Base-by-base conservation (phyloP, 2,888 invertebrate species). In the Amiota communis region DNA sequence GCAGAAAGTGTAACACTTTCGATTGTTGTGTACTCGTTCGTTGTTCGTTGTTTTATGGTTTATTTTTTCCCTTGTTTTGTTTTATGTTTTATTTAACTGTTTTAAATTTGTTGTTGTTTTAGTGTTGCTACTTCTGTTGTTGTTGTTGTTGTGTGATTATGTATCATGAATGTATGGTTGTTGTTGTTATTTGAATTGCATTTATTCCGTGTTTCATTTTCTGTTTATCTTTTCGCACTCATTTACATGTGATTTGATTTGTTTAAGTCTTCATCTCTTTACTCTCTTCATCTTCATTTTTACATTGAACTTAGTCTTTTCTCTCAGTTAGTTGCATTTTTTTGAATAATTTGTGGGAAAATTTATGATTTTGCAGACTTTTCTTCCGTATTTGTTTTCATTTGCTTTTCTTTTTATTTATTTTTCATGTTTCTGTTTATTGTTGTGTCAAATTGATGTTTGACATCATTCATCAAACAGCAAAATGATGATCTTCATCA, bases 1-100 rank as follows among this genome's bases (percentile, higher is more conserved):
- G 80, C 84, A 81, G 83, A 86, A 87, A 85, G 87, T 86, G 86
- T 87, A 82, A 87, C 86, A 86, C 87, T 86, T 87, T 87, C 85
- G 83, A 85, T 83, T 85, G 83, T 83, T 85, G 79, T 78, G 75
- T 78, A 71, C 72, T 72, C 72, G 51, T 53, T 75, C 64, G 75
- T 75, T 61, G 48, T 69, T 61, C 51, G 65, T 74, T 72, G 36
- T 71, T 68, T 72, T 71, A 46, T 51, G 69, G 70, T 72, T 8
- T 64, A 72, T 56, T 65, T 36, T 69, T 72, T 49, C 75, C 64
- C 49, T 68, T 36, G n/a, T 72, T 59, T 49, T 72, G 64, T 47
- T 68, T 59, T 71, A n/a, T 74, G 56, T 69, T 72, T 67, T 0
- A n/a, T n/a, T 57, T 59, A 15, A 36, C 4, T 36, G 36, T 36